phyloP scores from a whole-genome alignment of 2,113 vertebrate genomes.

The Lipophrys pholis region DNA sequence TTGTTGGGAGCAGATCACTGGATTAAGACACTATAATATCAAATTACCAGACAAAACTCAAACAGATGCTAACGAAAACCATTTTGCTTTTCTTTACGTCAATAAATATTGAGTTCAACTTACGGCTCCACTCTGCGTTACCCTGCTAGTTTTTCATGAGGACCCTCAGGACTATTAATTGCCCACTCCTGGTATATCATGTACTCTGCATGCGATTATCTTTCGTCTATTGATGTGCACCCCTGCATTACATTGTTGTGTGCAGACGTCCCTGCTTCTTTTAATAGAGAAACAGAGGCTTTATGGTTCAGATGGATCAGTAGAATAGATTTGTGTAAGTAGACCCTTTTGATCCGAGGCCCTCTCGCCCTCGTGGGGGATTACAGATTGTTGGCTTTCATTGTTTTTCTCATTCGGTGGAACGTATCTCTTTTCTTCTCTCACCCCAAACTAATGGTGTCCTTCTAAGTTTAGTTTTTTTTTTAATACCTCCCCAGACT shows the following conservation, averaged over 20 bases:
- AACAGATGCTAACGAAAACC: no score
- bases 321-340: constrained; percentile 69
- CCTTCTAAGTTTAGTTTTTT: background rate
- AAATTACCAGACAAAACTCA: no score
- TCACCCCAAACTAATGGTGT: constrained; percentile 14
- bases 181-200: no score
- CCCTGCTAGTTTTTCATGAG: no score
- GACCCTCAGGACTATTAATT: no score
- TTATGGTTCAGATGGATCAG: constrained; percentile 59
- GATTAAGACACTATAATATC: no score
- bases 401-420: constrained; percentile 13
- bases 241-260: constrained; percentile 28
- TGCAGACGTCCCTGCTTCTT: constrained; percentile 12
- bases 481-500: no score
- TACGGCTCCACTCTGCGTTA: no score
- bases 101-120: no score
- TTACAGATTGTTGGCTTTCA: constrained; percentile 46
- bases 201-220: background rate
- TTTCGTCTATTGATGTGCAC: constrained; percentile 18
- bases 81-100: no score
- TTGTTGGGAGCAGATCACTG: no score
- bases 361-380: constrained; percentile 51
- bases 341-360: constrained; percentile 73
- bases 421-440: constrained; percentile 18
- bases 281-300: constrained; percentile 20